Conservation (phyloP, 2,113 vertebrate species). For the Scolopax mira region DNA sequence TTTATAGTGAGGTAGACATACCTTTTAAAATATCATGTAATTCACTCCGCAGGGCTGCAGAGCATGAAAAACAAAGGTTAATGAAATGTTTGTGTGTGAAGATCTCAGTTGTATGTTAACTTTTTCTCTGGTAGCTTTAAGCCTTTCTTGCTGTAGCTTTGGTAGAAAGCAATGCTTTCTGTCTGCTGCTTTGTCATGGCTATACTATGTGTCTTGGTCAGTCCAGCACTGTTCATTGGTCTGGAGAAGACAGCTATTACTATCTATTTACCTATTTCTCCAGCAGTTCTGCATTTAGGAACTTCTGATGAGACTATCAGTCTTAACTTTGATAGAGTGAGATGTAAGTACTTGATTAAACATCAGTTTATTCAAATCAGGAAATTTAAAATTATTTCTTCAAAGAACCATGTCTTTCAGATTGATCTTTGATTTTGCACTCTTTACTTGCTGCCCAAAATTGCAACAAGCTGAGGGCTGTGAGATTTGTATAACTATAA, state of each 20-base stretch:
- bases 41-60: neutral
- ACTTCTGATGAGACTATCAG: neutral
- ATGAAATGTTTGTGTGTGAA: neutral
- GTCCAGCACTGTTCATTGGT: neutral
- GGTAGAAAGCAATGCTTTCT: neutral
- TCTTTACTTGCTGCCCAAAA: neutral
- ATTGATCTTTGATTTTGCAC: neutral
- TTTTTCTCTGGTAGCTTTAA: neutral
- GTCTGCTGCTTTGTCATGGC: neutral
- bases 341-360: neutral
- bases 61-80: neutral
- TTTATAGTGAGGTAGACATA: neutral
- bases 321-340: neutral
- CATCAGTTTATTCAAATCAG: neutral
- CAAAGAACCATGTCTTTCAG: neutral
- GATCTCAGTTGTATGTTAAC: slow-evolving; percentile 8
- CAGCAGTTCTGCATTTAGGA: neutral
- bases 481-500: neutral
- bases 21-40: neutral
- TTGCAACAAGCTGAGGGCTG: neutral
- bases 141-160: neutral
- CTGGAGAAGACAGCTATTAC: neutral
- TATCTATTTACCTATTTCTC: neutral
- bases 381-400: neutral
- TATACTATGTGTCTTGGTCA: neutral